A percentile compares a stretch with the other conserved stretches of the same genome.
phyloP scores from a whole-genome alignment of 2,888 invertebrate species.

The Drosophila mimica region DNA sequence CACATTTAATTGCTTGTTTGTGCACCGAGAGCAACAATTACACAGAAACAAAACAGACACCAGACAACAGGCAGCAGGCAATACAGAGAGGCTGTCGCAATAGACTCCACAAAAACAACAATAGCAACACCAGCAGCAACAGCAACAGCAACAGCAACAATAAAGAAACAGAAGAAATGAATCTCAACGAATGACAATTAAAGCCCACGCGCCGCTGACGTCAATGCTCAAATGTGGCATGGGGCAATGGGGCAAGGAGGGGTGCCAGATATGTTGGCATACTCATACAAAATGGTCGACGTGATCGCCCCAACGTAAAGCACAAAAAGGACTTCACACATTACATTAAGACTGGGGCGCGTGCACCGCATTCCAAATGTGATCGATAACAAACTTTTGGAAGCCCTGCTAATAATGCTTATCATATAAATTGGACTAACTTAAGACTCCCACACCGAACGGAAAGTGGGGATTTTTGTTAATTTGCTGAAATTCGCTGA shows the following conservation, averaged over 20 bases:
- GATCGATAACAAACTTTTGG: neutral
- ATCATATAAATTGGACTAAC: slow-evolving; percentile 55
- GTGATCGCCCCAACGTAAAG: slow-evolving; percentile 34
- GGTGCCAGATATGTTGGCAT: neutral
- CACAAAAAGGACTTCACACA: slow-evolving; percentile 13
- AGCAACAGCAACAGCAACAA: neutral
- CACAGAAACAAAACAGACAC: slow-evolving; percentile 11
- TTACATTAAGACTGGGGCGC: slow-evolving; percentile 25
- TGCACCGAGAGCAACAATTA: slow-evolving; percentile 24
- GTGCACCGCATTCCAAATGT: slow-evolving; percentile 28
- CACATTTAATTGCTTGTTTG: slow-evolving; percentile 37
- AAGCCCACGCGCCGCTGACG: slow-evolving; percentile 65
- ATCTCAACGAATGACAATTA: slow-evolving; percentile 52
- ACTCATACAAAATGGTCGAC: slow-evolving; percentile 30
- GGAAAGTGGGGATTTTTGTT: slow-evolving; percentile 23
- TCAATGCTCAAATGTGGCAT: slow-evolving; percentile 41
- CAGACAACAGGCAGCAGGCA: slow-evolving; percentile 17
- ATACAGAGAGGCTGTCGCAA: slow-evolving; percentile 15
- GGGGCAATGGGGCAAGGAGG: neutral
- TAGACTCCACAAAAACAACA: neutral
- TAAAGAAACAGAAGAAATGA: slow-evolving; percentile 12
- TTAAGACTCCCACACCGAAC: slow-evolving; percentile 14
- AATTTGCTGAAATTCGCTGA: slow-evolving; percentile 29
- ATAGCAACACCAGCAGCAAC: neutral
- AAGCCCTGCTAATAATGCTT: slow-evolving; percentile 47